Evolutionary conservation across 2,888 invertebrate genomes (phyloP).

Genomic region (Eristalinus sepulchralis): DNA sequence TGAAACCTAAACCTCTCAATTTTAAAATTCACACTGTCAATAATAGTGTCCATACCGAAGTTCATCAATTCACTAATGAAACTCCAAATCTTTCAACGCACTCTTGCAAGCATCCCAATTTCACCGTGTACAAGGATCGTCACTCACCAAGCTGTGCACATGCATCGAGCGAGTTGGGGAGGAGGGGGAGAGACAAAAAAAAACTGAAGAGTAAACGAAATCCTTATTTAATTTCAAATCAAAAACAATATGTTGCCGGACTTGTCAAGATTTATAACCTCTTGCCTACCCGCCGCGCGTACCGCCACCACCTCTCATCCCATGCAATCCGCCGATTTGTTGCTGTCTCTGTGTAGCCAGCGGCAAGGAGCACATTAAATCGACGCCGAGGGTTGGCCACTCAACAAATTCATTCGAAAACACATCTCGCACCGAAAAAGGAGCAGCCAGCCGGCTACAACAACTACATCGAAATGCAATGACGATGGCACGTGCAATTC

Average conservation of each 20-base stretch:
- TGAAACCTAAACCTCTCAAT: no score
- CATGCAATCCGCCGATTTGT: not conserved
- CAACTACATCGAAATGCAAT: conserved; percentile 59
- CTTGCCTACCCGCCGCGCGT: not conserved
- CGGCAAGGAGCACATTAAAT: conserved; percentile 62
- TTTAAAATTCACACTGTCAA: no score
- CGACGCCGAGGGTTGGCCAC: conserved; percentile 65
- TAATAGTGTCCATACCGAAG: no score
- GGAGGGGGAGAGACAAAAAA: no score
- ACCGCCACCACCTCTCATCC: not conserved
- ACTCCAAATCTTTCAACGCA: no score
- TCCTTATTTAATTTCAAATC: conserved; percentile 37
- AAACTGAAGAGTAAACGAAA: not conserved
- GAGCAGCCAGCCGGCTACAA: conserved; percentile 38
- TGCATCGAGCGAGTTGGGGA: not conserved
- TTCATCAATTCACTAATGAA: no score
- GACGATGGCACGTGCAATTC: conserved; percentile 77
- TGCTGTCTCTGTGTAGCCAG: conserved; percentile 54
- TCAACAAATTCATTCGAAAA: conserved; percentile 71
- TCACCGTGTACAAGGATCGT: not conserved
- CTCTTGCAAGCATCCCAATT: no score
- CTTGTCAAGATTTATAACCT: conserved; percentile 60
- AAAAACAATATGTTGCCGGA: conserved; percentile 67
- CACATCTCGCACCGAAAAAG: conserved; percentile 54
- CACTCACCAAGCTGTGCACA: not conserved